Evolutionary conservation across 2,888 invertebrate genomes (phyloP), one percentile per base, ranked within the genome.

Genomic region (Dasypolia templi): DNA sequence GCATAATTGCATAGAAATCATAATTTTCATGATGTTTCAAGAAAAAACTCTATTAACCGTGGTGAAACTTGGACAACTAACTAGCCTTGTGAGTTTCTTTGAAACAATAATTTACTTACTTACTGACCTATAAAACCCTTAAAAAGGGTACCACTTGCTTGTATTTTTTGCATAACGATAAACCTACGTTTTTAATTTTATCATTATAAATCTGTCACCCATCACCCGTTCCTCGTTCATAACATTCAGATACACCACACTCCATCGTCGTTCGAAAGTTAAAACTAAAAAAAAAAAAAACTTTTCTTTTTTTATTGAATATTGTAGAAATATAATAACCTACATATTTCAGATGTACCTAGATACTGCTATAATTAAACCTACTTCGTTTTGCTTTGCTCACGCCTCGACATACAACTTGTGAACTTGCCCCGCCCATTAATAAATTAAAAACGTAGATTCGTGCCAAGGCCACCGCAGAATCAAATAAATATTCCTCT

Each of bases 371-470:
- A 46, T 46, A 77, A 74, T 74, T 14, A 65, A 74, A 39, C 3
- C 44, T 46, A 56, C 26, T 78, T 32, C 44, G 29, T 17, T 44
- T 75, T n/a, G n/a, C 39, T 63, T 46, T 26, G n/a, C 56, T 46
- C 46, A 79, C 58, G 17, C 32, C 56, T 44, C 53, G 26, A 3
- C 51, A n/a, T 56, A n/a, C 46, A 59, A 42, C 17, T 56, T 22
- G 12, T 32, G 56, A 22, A 56, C 56, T 59, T 65, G 53, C 61
- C 69, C 19, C 32, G n/a, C 58, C 65, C 82, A 72, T 80, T 81
- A 65, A 63, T 59, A 76, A 76, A 79, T 79, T 82, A 77, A 63
- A 71, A 64, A 42, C 64, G 46, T 29, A 66, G 55, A 73, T 78
- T 72, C 61, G 56, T 72, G 79, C 49, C 80, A 80, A 79, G 79